Evolutionary conservation across 2,797 vertebrate genomes (phyloP).

Genomic region (Petrocephalus sullivani): DNA sequence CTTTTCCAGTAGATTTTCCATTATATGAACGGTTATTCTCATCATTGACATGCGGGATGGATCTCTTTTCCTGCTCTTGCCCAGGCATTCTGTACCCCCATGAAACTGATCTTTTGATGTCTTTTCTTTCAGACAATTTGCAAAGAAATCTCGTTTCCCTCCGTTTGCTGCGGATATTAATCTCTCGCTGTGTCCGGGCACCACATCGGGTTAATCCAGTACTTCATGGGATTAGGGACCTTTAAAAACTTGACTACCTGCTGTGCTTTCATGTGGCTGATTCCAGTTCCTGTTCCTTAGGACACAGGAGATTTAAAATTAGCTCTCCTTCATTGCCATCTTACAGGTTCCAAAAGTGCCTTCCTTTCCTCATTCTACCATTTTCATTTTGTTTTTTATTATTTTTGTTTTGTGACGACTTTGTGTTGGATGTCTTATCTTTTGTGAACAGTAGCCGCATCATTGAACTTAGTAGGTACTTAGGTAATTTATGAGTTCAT

Average conservation of each 20-base stretch:
- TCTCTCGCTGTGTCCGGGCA: background rate
- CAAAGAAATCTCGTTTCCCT: background rate
- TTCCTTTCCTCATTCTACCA: background rate
- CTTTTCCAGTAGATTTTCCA: background rate
- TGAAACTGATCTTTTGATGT: constrained; percentile 1
- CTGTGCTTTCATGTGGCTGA: background rate
- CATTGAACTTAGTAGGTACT: background rate
- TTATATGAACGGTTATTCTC: background rate
- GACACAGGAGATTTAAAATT: background rate
- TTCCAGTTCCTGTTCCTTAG: background rate
- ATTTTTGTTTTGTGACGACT: background rate
- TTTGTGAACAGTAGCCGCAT: background rate
- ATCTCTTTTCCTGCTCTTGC: background rate
- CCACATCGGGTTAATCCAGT: constrained; percentile 13
- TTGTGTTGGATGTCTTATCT: background rate
- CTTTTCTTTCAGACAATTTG: background rate
- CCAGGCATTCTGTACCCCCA: background rate
- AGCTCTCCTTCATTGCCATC: background rate
- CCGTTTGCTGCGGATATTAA: background rate
- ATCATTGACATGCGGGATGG: background rate
- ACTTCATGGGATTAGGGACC: constrained; percentile 4
- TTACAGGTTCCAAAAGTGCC: background rate
- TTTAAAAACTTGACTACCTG: constrained; percentile 8
- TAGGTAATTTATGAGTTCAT: background rate
- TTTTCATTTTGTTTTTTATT: background rate